phyloP scores from a whole-genome alignment of 2,888 invertebrate species.

The Patella ulyssiponensis region DNA sequence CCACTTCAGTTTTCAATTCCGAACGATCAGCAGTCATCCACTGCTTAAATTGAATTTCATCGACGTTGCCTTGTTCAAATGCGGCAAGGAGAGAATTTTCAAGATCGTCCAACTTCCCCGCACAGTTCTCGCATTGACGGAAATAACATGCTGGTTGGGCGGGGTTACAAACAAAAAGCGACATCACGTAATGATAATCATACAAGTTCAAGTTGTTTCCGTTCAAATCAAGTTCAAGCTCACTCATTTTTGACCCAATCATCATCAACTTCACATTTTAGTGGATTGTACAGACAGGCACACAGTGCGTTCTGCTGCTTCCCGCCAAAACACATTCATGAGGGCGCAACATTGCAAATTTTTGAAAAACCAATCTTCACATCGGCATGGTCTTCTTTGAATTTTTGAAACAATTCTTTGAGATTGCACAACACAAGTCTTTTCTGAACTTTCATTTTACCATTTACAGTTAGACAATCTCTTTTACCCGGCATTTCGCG shows the following conservation, averaged over 20 bases:
- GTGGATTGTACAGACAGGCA: too few relatives aligned
- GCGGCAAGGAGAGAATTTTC: too few relatives aligned
- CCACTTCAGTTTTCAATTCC: neutral
- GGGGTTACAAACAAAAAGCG: neutral
- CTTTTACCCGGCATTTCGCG: neutral
- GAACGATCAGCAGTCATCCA: neutral
- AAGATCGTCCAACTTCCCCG: too few relatives aligned
- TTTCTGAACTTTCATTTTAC: neutral
- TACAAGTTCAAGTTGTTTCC: neutral
- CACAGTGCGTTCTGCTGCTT: too few relatives aligned
- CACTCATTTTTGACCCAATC: neutral
- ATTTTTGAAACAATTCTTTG: constrained; percentile 3
- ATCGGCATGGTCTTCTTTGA: neutral
- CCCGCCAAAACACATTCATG: too few relatives aligned
- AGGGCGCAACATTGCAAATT: constrained; percentile 9
- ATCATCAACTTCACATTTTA: constrained; percentile 9
- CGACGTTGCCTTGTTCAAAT: too few relatives aligned
- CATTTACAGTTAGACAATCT: neutral
- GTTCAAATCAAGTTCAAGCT: neutral
- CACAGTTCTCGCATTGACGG: neutral
- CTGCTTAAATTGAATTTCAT: too few relatives aligned
- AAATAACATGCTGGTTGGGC: neutral
- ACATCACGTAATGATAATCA: neutral
- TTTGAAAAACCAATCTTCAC: constrained; percentile 15
- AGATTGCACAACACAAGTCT: neutral